phyloP scores from a whole-genome alignment of 2,113 vertebrate species.

The Oncorhynchus masou region DNA sequence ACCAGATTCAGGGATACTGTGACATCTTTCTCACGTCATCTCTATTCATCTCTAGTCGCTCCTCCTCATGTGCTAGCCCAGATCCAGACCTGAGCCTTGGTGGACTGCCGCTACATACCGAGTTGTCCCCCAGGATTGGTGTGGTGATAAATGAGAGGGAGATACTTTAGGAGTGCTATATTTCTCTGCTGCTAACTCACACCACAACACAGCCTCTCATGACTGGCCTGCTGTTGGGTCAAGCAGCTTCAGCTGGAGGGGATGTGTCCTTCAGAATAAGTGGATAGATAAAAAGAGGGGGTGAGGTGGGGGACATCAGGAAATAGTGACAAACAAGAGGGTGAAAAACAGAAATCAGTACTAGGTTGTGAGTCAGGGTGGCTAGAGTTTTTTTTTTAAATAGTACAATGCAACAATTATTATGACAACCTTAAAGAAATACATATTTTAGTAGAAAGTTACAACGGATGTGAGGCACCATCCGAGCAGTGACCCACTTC shows the following conservation, averaged over 20 bases:
- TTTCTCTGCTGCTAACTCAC: background rate
- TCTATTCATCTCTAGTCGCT: background rate
- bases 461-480: background rate
- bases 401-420: background rate
- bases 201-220: background rate
- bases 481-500: background rate
- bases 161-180: background rate
- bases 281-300: too few relatives aligned
- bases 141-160: background rate
- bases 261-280: too few relatives aligned
- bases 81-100: background rate
- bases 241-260: too few relatives aligned
- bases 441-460: too few relatives aligned
- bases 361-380: background rate
- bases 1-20: constrained; percentile 1
- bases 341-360: background rate
- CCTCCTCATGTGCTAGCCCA: background rate
- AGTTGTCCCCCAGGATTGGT: background rate
- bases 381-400: background rate
- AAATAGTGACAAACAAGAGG: background rate
- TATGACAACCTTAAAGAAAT: background rate
- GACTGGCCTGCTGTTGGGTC: background rate
- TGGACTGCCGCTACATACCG: background rate
- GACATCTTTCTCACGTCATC: background rate
- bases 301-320: too few relatives aligned